phyloP scores from a whole-genome alignment of 1,140 invertebrate species.

The Saccostrea echinata region DNA sequence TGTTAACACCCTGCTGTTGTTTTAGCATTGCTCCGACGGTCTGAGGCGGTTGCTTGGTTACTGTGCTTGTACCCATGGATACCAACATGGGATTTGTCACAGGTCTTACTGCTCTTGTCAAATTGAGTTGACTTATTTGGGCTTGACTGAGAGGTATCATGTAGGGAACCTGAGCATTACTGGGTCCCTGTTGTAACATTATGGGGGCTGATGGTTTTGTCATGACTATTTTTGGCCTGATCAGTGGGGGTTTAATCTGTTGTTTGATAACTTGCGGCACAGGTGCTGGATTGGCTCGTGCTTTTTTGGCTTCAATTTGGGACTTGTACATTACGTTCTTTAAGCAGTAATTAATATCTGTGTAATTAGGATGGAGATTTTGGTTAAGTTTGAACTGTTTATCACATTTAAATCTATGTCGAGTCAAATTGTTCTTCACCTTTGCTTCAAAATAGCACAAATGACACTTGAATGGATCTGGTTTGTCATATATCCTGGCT shows the following conservation, averaged over 20 bases:
- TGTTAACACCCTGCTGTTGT: constrained; percentile 20
- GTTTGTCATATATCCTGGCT: constrained; percentile 90
- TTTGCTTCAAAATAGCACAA: constrained; percentile 97
- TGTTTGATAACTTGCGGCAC: background rate
- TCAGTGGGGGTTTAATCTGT: constrained; percentile 1
- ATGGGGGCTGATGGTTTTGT: constrained; percentile 1
- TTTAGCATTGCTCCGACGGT: constrained; percentile 38
- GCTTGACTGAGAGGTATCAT: constrained; percentile 22
- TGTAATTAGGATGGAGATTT: constrained; percentile 87
- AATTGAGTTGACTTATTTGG: background rate
- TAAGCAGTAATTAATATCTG: constrained; percentile 74
- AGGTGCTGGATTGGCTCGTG: constrained; percentile 1
- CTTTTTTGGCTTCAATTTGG: constrained; percentile 44
- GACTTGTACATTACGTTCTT: constrained; percentile 72
- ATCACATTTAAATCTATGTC: constrained; percentile 92
- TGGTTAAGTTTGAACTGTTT: constrained; percentile 94
- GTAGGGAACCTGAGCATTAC: background rate
- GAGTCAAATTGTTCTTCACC: constrained; percentile 93
- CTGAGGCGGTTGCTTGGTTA: background rate
- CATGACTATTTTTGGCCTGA: constrained; percentile 19
- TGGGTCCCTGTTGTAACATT: background rate
- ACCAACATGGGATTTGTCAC: background rate
- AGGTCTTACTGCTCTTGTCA: background rate
- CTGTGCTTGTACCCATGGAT: background rate
- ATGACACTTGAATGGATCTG: constrained; percentile 93